Evolutionary conservation across 2,113 vertebrate genomes (phyloP), one percentile per base, ranked within the genome.

Genomic region (Hydrolagus affinis): DNA sequence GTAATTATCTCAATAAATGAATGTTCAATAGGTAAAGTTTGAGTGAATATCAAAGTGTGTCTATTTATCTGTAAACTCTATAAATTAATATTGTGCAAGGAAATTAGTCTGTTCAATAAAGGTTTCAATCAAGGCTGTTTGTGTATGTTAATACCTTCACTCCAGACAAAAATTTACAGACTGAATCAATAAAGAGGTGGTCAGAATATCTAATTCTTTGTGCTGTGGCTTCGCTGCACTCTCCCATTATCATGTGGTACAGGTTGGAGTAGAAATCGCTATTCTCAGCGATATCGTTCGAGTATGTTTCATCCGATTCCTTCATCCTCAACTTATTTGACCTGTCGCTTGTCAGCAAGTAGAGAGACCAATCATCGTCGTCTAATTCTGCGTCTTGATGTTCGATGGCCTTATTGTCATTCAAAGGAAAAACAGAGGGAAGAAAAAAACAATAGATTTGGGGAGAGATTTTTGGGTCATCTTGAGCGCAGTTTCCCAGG

Each of bases 181-280:
- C 93, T 0, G 88, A 89, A 85, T 95, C 90, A 0, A 90, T 30
- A 19, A 95, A 94, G 44, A 91, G 89, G 86, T 88, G 89, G 85
- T 85, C 86, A 57, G 93, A 85, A 1, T 11, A 10, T 70, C 85
- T 86, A 0, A 91, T 88, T 69, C 11, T 89, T 0, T 85, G 88
- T 17, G 90, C 78, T 2, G 92, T 94, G 2, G 83, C 89, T 0
- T 23, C 6, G 30, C 95, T 96, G 87, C 92, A 90, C 74, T 69
- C 68, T 12, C 95, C 96, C 87, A 92, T 94, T 0, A 97, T 88
- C 94, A 94, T 92, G 90, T 97, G 97, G 87, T 94, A 92, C 8
- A 99, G 90, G 0, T 96, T 97, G 75, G 95, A 95, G 88, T 99
- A 97, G 85, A 97, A 94, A 88, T 97, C 95, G 0, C 91, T 94